Conservation (phyloP, 2,113 vertebrate species). For the Lamprologus tigripictilis region DNA sequence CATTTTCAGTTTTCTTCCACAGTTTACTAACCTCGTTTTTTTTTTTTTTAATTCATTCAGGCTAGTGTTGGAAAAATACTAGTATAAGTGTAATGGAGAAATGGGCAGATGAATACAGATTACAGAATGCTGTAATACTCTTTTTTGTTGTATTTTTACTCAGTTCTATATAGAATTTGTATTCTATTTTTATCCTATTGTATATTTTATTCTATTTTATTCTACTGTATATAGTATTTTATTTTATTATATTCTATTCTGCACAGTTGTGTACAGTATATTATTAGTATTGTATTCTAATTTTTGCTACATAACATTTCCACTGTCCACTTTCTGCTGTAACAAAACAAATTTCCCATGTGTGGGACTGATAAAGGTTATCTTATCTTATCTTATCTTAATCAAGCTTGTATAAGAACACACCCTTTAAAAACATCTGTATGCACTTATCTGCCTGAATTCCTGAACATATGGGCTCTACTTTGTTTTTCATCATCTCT, state of each 20-base stretch:
- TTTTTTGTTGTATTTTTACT: neutral
- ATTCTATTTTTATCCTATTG: neutral
- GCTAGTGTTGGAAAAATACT: neutral
- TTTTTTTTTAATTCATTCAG: neutral
- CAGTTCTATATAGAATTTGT: neutral
- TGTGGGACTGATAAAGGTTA: neutral
- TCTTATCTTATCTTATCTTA: neutral
- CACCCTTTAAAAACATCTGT: neutral
- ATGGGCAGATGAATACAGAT: neutral
- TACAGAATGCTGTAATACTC: neutral
- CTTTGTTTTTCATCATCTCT: neutral
- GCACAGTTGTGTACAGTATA: neutral
- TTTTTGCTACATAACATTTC: neutral
- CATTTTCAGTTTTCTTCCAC: neutral
- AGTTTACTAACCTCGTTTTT: neutral
- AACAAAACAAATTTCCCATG: rapidly evolving
- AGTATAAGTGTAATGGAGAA: neutral
- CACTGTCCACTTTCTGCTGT: neutral
- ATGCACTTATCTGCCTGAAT: neutral
- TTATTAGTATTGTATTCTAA: neutral
- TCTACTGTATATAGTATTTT: neutral
- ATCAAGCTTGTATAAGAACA: neutral
- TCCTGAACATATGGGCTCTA: neutral
- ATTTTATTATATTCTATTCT: neutral
- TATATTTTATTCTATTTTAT: neutral